Conservation (phyloP, 1,140 invertebrate species). For the Drosophila nebulosa region DNA sequence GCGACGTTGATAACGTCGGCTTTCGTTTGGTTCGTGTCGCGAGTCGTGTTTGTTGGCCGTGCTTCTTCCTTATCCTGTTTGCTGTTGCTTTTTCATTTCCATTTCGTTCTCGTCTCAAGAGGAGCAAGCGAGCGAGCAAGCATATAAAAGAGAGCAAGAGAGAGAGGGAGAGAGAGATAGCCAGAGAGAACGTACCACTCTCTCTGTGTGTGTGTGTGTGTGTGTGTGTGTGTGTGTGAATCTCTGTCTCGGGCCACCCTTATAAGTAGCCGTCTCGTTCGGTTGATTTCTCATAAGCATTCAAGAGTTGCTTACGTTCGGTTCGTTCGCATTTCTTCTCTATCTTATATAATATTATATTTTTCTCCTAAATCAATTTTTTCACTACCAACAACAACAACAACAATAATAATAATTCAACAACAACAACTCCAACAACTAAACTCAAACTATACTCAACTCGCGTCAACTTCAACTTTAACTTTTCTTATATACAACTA, state of each 20-base stretch:
- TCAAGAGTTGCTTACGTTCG: constrained; percentile 81
- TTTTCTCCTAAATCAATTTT: constrained; percentile 79
- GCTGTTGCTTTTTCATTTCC: constrained; percentile 4
- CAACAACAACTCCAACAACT: too few relatives aligned
- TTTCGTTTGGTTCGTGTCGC: neutral
- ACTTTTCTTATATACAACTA: constrained; percentile 55
- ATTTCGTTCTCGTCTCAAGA: constrained; percentile 19
- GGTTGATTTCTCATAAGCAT: constrained; percentile 75
- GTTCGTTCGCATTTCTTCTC: constrained; percentile 81
- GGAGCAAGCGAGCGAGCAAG: neutral
- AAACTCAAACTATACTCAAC: constrained; percentile 62
- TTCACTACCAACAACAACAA: constrained; percentile 73
- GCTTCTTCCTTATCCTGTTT: neutral
- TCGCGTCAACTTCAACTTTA: constrained; percentile 70
- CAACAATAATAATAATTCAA: constrained; percentile 67
- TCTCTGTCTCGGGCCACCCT: constrained; percentile 55
- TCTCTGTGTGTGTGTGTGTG: too few relatives aligned
- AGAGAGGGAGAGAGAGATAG: neutral
- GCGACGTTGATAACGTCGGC: neutral
- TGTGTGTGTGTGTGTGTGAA: too few relatives aligned
- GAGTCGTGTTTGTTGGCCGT: neutral
- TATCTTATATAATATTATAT: constrained; percentile 81
- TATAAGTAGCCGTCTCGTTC: constrained; percentile 69
- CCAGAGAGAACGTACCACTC: neutral
- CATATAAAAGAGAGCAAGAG: neutral